phyloP scores from a whole-genome alignment of 2,113 vertebrate genomes.

The Euleptes europaea region DNA sequence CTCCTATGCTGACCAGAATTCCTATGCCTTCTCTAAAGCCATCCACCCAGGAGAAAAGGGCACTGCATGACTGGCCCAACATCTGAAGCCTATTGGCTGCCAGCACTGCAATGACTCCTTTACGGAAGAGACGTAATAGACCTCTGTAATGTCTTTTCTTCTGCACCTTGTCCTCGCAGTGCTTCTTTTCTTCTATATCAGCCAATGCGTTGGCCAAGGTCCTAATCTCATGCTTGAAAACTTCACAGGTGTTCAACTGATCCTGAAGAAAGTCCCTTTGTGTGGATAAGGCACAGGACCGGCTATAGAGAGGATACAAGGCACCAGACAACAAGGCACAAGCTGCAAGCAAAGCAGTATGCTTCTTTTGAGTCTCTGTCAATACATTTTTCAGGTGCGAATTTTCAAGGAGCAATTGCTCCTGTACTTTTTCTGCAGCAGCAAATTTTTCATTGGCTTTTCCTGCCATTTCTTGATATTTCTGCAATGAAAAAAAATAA shows the following conservation, averaged over 20 bases:
- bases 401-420: slow-evolving; percentile 79
- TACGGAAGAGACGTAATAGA: slow-evolving; percentile 78
- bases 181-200: slow-evolving; percentile 63
- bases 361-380: slow-evolving; percentile 69
- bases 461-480: slow-evolving; percentile 77
- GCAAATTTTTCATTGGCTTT: slow-evolving; percentile 71
- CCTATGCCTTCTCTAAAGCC: slow-evolving; percentile 67
- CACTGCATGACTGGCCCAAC: slow-evolving; percentile 68
- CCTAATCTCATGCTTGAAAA: slow-evolving; percentile 78
- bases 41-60: slow-evolving; percentile 79
- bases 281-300: slow-evolving; percentile 68
- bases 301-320: slow-evolving; percentile 75
- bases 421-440: slow-evolving; percentile 72
- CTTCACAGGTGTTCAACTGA: slow-evolving; percentile 69
- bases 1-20: slow-evolving; percentile 75
- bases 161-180: slow-evolving; percentile 63
- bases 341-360: slow-evolving; percentile 76
- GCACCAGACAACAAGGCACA: slow-evolving; percentile 85
- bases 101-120: slow-evolving; percentile 78
- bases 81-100: slow-evolving; percentile 80
- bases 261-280: slow-evolving; percentile 81
- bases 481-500: slow-evolving; percentile 68
- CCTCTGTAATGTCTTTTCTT: slow-evolving; percentile 63
- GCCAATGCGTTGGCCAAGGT: slow-evolving; percentile 78
- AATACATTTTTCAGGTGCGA: slow-evolving; percentile 72